phyloP scores from a whole-genome alignment of 1,140 invertebrate genomes.

The Magallana ariakensis region DNA sequence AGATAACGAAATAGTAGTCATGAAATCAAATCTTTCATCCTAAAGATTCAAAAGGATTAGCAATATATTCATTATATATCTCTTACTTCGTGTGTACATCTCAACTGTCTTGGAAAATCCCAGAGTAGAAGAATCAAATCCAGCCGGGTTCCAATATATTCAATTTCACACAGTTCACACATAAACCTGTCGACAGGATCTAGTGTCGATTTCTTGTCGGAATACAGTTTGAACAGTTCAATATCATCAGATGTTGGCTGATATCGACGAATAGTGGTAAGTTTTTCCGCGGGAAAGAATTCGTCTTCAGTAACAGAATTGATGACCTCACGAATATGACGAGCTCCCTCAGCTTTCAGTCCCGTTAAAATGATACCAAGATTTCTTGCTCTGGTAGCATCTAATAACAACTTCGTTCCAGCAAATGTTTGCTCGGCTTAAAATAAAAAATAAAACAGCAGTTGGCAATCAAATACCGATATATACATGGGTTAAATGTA shows the following conservation, averaged over 20 bases:
- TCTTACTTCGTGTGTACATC: slow-evolving; percentile 54
- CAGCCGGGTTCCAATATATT: slow-evolving; percentile 57
- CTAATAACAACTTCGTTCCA: slow-evolving; percentile 54
- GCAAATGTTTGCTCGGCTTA: not conserved
- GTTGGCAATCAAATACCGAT: not conserved
- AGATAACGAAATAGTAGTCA: not conserved
- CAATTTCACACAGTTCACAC: slow-evolving; percentile 64
- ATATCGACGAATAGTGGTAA: slow-evolving; percentile 62
- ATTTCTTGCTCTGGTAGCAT: slow-evolving; percentile 62
- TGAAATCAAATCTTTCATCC: too few relatives aligned
- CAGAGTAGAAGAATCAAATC: slow-evolving; percentile 60
- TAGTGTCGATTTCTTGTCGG: slow-evolving; percentile 49
- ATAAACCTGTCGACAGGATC: slow-evolving; percentile 63
- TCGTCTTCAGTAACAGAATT: slow-evolving; percentile 58
- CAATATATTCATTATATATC: not conserved
- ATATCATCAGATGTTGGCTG: slow-evolving; percentile 65
- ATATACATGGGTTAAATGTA: not conserved
- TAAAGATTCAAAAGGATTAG: not conserved
- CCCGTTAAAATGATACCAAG: slow-evolving; percentile 63
- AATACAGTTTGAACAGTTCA: slow-evolving; percentile 62
- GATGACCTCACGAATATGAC: slow-evolving; percentile 47
- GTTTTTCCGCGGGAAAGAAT: slow-evolving; percentile 60
- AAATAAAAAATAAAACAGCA: not conserved
- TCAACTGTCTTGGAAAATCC: slow-evolving; percentile 61
- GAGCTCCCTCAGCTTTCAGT: slow-evolving; percentile 52